Conservation (phyloP, 2,113 vertebrate species). For the Bubo scandiacus region DNA sequence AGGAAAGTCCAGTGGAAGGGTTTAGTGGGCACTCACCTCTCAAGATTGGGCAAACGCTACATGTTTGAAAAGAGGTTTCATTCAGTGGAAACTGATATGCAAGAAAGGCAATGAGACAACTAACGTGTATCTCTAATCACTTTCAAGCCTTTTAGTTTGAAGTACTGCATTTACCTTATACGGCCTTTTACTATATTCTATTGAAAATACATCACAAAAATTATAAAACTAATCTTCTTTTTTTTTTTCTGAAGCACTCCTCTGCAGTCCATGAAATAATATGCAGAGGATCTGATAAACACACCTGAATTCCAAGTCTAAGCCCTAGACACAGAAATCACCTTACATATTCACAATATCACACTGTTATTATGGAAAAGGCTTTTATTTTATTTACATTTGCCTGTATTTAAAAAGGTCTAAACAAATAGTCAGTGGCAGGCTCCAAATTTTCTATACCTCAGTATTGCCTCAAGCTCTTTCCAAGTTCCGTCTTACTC, state of each 20-base stretch:
- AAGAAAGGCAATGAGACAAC: background rate
- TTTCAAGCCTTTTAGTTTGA: slow-evolving; percentile 33
- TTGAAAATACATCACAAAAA: slow-evolving; percentile 15
- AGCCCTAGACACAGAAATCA: background rate
- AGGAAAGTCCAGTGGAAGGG: background rate
- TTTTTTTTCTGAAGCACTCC: slow-evolving; percentile 4
- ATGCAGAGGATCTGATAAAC: background rate
- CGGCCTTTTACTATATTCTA: background rate
- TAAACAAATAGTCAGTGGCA: background rate
- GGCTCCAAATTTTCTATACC: background rate
- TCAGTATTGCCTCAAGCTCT: background rate
- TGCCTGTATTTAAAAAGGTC: background rate
- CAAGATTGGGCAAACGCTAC: background rate
- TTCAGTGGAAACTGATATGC: background rate
- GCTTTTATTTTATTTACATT: slow-evolving; percentile 23
- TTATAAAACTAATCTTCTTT: background rate
- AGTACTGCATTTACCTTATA: background rate
- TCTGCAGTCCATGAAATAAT: background rate
- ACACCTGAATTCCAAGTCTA: slow-evolving; percentile 25
- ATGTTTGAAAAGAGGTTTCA: background rate
- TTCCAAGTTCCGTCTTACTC: background rate
- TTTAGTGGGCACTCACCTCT: background rate
- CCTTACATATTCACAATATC: background rate
- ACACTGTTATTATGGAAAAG: background rate
- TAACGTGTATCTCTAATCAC: background rate